phyloP scores from a whole-genome alignment of 1,140 invertebrate species.

The Orchesella cincta region DNA sequence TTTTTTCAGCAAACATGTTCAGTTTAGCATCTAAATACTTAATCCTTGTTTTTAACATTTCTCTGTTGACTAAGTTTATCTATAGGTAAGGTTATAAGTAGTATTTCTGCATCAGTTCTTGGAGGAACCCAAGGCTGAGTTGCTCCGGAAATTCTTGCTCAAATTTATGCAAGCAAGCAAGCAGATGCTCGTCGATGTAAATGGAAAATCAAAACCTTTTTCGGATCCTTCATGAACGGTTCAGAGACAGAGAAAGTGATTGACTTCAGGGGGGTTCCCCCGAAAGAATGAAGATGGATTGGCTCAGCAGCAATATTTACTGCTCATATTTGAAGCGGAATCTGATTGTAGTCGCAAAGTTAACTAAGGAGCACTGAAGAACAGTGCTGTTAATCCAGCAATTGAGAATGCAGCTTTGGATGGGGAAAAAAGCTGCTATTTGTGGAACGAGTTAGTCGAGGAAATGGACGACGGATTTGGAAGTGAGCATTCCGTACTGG shows the following conservation, averaged over 20 bases:
- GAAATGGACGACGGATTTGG: slow-evolving; percentile 72
- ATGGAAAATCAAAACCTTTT: slow-evolving; percentile 76
- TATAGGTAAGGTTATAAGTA: too few species aligned
- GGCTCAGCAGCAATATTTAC: slow-evolving; percentile 91
- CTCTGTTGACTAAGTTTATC: too few species aligned
- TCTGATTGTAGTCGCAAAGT: slow-evolving; percentile 82
- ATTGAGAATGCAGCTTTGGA: slow-evolving; percentile 77
- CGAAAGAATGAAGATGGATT: slow-evolving; percentile 89
- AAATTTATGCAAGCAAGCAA: too few species aligned
- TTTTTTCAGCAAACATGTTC: too few species aligned
- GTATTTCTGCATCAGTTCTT: too few species aligned
- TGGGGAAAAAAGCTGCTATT: slow-evolving; percentile 67
- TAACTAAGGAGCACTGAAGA: slow-evolving; percentile 79
- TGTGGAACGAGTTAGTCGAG: slow-evolving; percentile 72
- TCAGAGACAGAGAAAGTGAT: slow-evolving; percentile 73
- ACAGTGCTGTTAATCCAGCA: slow-evolving; percentile 73
- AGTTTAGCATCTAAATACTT: too few species aligned
- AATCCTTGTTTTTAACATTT: too few species aligned
- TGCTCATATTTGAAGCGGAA: slow-evolving; percentile 89
- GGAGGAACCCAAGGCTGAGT: too few species aligned
- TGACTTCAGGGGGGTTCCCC: slow-evolving; percentile 74
- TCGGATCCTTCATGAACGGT: slow-evolving; percentile 79
- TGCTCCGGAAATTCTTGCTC: too few species aligned
- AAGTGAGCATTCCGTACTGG: slow-evolving; percentile 76
- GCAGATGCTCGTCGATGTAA: too few species aligned